Evolutionary conservation across 1,140 invertebrate genomes (phyloP), one percentile per base, ranked within the genome.

Genomic region (Venturia canescens): DNA sequence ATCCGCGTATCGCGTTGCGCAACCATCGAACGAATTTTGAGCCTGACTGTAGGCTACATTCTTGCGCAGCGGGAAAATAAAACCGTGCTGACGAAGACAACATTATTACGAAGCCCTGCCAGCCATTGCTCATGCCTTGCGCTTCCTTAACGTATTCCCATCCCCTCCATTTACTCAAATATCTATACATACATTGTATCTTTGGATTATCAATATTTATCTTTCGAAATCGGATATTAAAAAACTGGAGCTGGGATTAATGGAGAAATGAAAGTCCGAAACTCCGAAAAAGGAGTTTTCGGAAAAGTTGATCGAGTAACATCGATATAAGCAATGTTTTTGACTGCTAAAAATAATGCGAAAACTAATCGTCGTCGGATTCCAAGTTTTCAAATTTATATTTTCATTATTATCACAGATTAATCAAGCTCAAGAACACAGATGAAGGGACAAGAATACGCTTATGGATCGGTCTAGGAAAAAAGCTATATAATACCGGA

Each of bases 11-110:
- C 86, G 78, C 80, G 85, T 92, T 91, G 90, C 88, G 88, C 88
- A 90, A 91, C 87, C 80, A 78, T 66, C 79, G 82, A 85, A 88
- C 82, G 87, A 90, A 90, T 92, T 91, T 92, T 92, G 91, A 87
- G 79, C 77, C 81, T 89, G 90, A 92, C 91, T 92, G 91, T 92
- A 92, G 90, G 89, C 90, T 89, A 90, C 91, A 92, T 92, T 92
- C 91, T 91, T 92, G 88, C 85, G 88, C 88, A 88, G 87, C 87
- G 88, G 87, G 90, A 89, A 90, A 92, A 92, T 92, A 91, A 92
- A 90, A 91, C 75, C 86, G 87, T 88, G 82, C 83, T 88, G 86
- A 90, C 89, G 87, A 90, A 90, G 90, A 92, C 91, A 91, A 92
- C 90, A 90, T 92, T 92, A 92, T 92, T 92, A 92, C 88, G 86